Percentiles rank a stretch among this genome's conserved stretches.
phyloP scores from a whole-genome alignment of 1,140 invertebrate species.

The Meloidogyne chitwoodi region DNA sequence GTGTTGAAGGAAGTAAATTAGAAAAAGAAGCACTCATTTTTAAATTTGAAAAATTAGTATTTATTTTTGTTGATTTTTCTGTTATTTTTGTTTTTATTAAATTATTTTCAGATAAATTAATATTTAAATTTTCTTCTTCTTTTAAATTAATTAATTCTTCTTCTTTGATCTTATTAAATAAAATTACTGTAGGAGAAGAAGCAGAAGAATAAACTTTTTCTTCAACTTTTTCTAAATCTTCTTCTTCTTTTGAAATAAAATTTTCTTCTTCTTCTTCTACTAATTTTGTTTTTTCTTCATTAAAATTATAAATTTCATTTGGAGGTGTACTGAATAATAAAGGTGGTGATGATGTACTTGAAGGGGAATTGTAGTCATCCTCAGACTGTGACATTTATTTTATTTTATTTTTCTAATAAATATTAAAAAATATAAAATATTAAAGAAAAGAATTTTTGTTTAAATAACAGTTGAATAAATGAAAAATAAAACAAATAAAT shows the following conservation, averaged over 20 bases:
- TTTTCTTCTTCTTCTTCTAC: background rate
- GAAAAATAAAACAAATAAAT: background rate
- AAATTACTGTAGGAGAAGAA: background rate
- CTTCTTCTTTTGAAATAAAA: background rate
- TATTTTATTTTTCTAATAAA: no score
- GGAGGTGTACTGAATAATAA: background rate
- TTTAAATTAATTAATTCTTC: no score
- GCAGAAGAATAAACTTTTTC: no score
- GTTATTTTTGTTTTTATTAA: no score
- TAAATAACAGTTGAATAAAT: background rate
- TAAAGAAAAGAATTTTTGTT: background rate
- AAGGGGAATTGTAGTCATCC: background rate
- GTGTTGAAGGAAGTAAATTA: constrained; percentile 14
- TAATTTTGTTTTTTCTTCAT: background rate
- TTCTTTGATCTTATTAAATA: no score
- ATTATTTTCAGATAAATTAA: background rate
- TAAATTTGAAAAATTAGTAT: background rate
- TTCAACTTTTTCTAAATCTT: no score
- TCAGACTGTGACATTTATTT: background rate
- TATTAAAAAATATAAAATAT: background rate
- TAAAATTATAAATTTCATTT: background rate
- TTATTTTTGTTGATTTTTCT: background rate
- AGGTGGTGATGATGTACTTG: background rate
- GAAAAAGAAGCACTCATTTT: constrained; percentile 6
- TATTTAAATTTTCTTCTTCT: background rate